Evolutionary conservation across 2,797 vertebrate genomes (phyloP).

Genomic region (Graptemys geographica): DNA sequence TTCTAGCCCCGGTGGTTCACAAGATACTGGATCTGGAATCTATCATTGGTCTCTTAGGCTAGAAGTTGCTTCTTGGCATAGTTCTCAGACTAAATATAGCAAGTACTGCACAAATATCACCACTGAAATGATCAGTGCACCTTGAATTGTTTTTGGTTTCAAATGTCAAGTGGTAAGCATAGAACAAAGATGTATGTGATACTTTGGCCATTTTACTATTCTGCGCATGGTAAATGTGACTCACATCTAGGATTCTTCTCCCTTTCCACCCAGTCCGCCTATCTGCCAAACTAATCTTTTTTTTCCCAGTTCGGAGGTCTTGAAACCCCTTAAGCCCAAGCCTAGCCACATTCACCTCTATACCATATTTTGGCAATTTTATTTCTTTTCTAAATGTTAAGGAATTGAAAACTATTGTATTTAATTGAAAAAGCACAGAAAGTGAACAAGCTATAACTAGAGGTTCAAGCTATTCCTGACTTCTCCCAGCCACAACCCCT

Average conservation of each 20-base stretch:
- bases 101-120: not conserved
- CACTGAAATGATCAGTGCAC: not conserved
- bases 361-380: not conserved
- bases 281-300: not conserved
- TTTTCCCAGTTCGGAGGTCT: not conserved
- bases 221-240: not conserved
- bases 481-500: not conserved
- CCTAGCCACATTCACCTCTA: not conserved
- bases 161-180: constrained; percentile 10
- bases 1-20: not conserved
- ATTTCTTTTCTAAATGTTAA: not conserved
- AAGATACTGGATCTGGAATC: not conserved
- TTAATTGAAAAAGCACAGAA: not conserved
- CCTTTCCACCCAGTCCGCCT: not conserved
- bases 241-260: not conserved
- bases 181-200: not conserved
- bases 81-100: not conserved
- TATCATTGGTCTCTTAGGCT: not conserved
- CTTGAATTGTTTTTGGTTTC: not conserved
- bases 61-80: not conserved
- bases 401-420: not conserved
- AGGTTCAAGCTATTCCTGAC: not conserved
- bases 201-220: not conserved
- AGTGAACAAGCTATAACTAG: not conserved
- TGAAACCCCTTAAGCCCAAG: not conserved